These are phyloP conservation scores for Gymnarchus niloticus DNA, from an alignment of 2,113 vertebrate species.

Conservation along the genomic window DNA sequence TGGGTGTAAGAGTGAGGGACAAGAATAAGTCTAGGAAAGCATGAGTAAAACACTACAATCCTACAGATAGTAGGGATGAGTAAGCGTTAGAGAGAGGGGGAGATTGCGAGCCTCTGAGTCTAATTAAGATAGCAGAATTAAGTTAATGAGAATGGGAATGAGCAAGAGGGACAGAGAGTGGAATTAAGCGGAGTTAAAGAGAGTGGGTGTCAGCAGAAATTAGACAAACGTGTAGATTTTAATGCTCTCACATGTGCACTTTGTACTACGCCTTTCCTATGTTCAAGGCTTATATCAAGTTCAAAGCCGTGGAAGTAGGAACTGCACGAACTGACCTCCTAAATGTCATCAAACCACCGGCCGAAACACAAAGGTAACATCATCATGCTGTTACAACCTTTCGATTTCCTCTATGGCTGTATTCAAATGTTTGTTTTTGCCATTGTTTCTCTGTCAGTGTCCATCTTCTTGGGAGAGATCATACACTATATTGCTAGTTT, in stretches of 20 bases:
- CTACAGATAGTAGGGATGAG: background rate
- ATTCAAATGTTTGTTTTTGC: too few species aligned
- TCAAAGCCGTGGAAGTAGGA: background rate
- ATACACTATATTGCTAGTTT: background rate
- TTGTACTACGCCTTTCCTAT: background rate
- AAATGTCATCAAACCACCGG: too few species aligned
- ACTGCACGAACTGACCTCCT: too few species aligned
- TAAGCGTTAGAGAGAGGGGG: background rate
- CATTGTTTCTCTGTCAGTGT: too few species aligned
- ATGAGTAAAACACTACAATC: background rate
- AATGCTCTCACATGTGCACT: background rate
- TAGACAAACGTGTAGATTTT: background rate
- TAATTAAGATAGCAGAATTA: background rate
- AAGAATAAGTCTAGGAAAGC: background rate
- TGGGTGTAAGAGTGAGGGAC: background rate
- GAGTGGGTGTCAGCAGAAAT: background rate
- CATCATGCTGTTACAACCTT: too few species aligned
- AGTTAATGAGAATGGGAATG: background rate
- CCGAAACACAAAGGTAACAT: too few species aligned
- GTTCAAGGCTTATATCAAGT: background rate
- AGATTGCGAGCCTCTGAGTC: background rate
- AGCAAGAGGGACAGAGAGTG: background rate
- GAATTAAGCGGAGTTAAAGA: background rate
- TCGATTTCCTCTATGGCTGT: too few species aligned
- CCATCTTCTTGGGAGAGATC: background rate